Base-by-base conservation (phyloP, 2,888 invertebrate species). In the Syritta pipiens region DNA sequence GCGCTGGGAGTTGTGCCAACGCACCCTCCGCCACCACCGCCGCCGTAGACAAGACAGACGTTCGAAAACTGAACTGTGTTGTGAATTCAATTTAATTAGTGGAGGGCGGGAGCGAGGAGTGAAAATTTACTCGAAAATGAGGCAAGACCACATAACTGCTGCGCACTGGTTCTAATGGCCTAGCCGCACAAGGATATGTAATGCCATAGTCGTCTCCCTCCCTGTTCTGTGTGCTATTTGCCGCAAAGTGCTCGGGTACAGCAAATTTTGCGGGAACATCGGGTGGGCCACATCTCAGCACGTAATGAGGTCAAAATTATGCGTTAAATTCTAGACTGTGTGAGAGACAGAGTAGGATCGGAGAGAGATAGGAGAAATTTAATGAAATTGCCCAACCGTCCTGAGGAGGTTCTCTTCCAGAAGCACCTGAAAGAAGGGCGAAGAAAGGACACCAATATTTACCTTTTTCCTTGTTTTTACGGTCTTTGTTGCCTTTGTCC, bases 381-480 rank as follows among this genome's bases (percentile, higher is more conserved):
- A 37, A 68, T 75, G 53, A 30, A 51, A 44, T 51, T 44, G 37
- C n/a, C 22, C n/a, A 9, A n/a, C n/a, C n/a, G n/a, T n/a, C n/a
- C n/a, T n/a, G n/a, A n/a, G n/a, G n/a, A n/a, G n/a, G n/a, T n/a
- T n/a, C n/a, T n/a, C n/a, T n/a, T n/a, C n/a, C n/a, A n/a, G n/a
- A n/a, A n/a, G n/a, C n/a, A n/a, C n/a, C n/a, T n/a, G n/a, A n/a
- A n/a, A n/a, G n/a, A n/a, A n/a, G n/a, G n/a, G n/a, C n/a, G n/a
- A n/a, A n/a, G n/a, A n/a, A n/a, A n/a, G n/a, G n/a, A n/a, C 40
- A 37, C 6, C 9, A 7, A 10, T 48, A 51, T 24, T 92, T 91
- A 87, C 90, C 90, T 89, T 91, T 92, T 84, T 88, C 88, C 83
- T 87, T 88, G 68, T 87, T 88, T 82, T 87, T 88, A 37, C 88